phyloP scores from a whole-genome alignment of 2,797 vertebrate genomes.

The Peromyscus attwateri region DNA sequence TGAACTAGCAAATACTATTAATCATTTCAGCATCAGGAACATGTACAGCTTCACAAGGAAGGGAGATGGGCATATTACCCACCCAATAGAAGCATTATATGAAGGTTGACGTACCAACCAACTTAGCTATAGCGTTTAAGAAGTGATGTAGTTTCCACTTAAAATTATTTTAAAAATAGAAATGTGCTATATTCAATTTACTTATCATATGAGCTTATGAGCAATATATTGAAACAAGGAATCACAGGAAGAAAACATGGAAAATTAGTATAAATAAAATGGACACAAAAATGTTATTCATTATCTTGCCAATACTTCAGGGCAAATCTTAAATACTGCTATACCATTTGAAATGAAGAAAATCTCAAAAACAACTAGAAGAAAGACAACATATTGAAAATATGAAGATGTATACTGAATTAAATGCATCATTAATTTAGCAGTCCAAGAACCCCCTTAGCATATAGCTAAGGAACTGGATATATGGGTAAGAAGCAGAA shows the following conservation, averaged over 20 bases:
- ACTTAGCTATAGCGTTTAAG: not conserved
- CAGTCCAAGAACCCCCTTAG: not conserved
- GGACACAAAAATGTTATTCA: not conserved
- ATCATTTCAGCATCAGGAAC: not conserved
- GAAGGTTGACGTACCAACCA: not conserved
- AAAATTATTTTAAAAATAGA: constrained; percentile 60
- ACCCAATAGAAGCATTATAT: constrained; percentile 26
- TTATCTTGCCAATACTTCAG: constrained; percentile 43
- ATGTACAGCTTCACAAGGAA: not conserved
- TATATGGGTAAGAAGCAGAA: not conserved
- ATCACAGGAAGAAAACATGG: constrained; percentile 11
- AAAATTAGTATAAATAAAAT: constrained; percentile 37
- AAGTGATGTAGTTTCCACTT: constrained; percentile 38
- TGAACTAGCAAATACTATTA: not conserved
- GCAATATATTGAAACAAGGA: constrained; percentile 57
- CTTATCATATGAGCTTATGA: constrained; percentile 3
- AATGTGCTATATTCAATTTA: constrained; percentile 29
- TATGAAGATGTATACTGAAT: not conserved
- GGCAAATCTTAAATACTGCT: constrained; percentile 45
- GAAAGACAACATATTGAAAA: not conserved
- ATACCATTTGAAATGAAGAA: constrained; percentile 19
- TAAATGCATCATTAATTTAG: not conserved
- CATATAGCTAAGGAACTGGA: not conserved
- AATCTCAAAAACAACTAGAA: constrained; percentile 37
- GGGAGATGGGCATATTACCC: not conserved